Conservation (phyloP, 2,797 vertebrate genomes). For the Balearica regulorum region DNA sequence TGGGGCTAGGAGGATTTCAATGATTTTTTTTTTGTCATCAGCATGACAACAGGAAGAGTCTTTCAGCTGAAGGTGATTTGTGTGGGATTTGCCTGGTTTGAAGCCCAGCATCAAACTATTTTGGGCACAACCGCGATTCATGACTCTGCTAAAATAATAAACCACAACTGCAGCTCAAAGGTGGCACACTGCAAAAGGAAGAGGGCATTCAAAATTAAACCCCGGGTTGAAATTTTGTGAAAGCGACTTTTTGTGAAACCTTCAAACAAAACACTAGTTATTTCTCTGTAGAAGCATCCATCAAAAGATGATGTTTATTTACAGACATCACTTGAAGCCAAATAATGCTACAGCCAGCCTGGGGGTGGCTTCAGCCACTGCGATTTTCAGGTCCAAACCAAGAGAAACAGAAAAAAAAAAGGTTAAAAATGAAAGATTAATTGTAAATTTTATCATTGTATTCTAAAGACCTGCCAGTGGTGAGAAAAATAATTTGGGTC, state of each 20-base stretch:
- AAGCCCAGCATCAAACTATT: not conserved
- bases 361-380: not conserved
- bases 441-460: not conserved
- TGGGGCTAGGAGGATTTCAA: not conserved
- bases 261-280: not conserved
- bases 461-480: not conserved
- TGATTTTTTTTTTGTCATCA: not conserved
- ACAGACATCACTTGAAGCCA: not conserved
- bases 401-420: not conserved
- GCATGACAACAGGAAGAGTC: not conserved
- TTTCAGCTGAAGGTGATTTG: not conserved
- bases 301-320: not conserved
- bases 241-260: not conserved
- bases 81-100: not conserved
- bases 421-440: not conserved
- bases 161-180: not conserved
- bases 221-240: accelerated
- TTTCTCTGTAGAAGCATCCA: not conserved
- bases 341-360: not conserved
- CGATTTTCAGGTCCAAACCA: not conserved
- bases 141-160: not conserved
- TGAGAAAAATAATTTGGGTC: not conserved
- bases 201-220: not conserved
- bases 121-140: not conserved
- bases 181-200: not conserved